Evolutionary conservation across 2,797 vertebrate species (phyloP).

Genomic region (Anas acuta): DNA sequence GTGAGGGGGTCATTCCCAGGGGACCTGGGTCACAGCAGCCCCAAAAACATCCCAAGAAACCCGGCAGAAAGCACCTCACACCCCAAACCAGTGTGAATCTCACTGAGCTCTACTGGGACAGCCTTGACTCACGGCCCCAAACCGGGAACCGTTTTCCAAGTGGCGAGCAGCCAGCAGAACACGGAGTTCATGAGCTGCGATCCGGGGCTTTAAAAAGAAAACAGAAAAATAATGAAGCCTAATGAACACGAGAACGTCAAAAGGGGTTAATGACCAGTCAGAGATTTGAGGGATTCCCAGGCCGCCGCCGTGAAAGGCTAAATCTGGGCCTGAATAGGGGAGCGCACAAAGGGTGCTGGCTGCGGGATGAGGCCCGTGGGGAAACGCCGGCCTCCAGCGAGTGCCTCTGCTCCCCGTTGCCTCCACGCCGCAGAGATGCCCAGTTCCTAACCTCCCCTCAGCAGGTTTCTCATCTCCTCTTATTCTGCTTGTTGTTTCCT

Average conservation of each 20-base stretch:
- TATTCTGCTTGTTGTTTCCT: too few relatives aligned
- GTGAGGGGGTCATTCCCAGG: neutral
- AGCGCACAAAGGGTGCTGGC: accelerated
- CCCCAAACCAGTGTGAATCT: neutral
- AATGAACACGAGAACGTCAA: accelerated
- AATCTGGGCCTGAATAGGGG: neutral
- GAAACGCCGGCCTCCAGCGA: too few relatives aligned
- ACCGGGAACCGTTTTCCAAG: neutral
- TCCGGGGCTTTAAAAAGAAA: neutral
- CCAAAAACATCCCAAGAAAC: neutral
- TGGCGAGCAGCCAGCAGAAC: neutral
- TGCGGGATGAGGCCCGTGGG: accelerated
- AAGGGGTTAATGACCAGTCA: neutral
- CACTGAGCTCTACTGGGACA: neutral
- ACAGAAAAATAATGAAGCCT: neutral
- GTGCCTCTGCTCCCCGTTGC: neutral
- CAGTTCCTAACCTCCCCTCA: too few relatives aligned
- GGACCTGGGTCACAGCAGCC: neutral
- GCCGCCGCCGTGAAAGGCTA: neutral
- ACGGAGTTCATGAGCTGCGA: neutral
- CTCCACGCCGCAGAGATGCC: neutral
- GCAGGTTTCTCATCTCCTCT: too few relatives aligned
- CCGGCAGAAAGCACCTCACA: accelerated
- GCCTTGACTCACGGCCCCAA: neutral
- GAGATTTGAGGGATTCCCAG: neutral